Conservation (phyloP, 2,888 invertebrate species). For the Eristalis tenax region DNA sequence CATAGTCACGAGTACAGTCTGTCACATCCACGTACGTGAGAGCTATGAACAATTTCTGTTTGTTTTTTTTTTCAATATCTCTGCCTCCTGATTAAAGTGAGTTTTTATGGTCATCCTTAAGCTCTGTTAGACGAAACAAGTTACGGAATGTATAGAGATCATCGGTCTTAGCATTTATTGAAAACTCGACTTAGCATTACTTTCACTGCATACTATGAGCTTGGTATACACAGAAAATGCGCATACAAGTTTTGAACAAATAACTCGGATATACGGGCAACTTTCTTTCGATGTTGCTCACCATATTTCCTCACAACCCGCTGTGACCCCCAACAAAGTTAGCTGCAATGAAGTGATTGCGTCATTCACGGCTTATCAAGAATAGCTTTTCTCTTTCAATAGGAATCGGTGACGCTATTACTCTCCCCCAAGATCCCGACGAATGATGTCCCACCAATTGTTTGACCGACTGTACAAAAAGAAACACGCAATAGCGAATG, state of each 20-base stretch:
- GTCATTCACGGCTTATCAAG: too few species aligned
- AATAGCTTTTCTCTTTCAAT: too few species aligned
- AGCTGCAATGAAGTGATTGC: too few species aligned
- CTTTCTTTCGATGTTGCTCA: neutral
- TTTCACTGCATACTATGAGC: neutral
- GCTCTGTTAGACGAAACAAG: neutral
- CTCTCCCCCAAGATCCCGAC: too few species aligned
- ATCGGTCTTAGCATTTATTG: neutral
- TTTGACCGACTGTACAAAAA: slow-evolving; percentile 7
- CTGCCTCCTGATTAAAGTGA: neutral
- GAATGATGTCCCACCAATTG: neutral
- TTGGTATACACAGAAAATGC: too few species aligned
- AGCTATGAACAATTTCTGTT: neutral
- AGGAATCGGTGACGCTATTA: too few species aligned
- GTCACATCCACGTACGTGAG: neutral
- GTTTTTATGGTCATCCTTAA: neutral
- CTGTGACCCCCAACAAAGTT: too few species aligned
- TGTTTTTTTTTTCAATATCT: neutral
- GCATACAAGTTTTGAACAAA: neutral
- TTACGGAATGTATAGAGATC: neutral
- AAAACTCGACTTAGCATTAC: neutral
- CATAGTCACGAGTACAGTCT: slow-evolving; percentile 11
- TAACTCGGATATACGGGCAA: neutral
- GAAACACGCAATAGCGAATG: neutral
- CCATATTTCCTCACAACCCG: too few species aligned